Evolutionary conservation across 2,113 vertebrate genomes (phyloP).

Genomic region (Bos indicus): DNA sequence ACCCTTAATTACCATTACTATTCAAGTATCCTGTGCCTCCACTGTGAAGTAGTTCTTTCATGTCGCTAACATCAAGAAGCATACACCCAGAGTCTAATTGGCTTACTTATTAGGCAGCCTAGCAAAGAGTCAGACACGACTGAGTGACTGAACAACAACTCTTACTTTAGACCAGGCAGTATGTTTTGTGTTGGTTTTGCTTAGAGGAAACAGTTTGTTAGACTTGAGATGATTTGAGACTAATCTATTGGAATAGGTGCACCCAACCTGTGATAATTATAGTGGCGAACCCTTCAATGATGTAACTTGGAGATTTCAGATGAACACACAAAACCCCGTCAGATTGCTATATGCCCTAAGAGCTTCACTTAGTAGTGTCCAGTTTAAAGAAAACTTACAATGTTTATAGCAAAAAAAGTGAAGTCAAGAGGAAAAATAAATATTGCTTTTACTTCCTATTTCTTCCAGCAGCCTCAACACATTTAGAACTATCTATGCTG

Average conservation of each 20-base stretch:
- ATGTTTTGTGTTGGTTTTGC: neutral
- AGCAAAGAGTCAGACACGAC: neutral
- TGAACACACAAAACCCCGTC: neutral
- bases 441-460: neutral
- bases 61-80: neutral
- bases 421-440: neutral
- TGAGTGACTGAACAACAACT: neutral
- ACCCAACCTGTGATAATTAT: neutral
- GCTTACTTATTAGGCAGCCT: neutral
- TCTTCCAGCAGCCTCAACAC: neutral
- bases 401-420: neutral
- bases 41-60: neutral
- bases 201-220: neutral
- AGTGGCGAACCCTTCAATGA: neutral
- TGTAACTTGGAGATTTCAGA: neutral
- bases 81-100: neutral
- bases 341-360: neutral
- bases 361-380: neutral
- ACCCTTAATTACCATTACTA: neutral
- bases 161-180: neutral
- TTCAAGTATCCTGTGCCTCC: neutral
- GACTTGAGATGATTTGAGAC: neutral
- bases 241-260: neutral
- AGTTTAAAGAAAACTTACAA: neutral
- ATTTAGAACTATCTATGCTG: neutral